phyloP scores from a whole-genome alignment of 2,113 vertebrate species.

The Pangasianodon gigas region DNA sequence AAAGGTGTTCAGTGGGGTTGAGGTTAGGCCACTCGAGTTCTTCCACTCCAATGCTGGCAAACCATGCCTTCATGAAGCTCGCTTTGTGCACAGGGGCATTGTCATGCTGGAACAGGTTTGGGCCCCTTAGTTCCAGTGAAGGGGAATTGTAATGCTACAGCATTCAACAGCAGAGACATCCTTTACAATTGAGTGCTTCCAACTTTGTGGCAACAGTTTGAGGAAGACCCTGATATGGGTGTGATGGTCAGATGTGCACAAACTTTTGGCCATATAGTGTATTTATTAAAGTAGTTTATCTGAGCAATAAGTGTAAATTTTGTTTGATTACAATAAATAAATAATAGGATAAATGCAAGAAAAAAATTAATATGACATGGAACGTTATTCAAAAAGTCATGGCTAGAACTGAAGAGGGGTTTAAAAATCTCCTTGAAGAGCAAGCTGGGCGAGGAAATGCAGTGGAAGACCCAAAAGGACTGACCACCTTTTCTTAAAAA shows the following conservation, averaged over 20 bases:
- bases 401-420: neutral
- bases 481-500: neutral
- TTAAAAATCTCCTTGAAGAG: neutral
- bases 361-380: neutral
- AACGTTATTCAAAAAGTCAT: neutral
- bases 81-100: too few species aligned
- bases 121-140: neutral
- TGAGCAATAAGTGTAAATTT: neutral
- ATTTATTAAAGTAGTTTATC: neutral
- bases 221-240: neutral
- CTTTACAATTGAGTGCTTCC: neutral
- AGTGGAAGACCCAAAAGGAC: neutral
- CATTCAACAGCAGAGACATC: neutral
- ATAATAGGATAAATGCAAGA: neutral
- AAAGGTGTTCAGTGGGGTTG: neutral
- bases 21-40: neutral
- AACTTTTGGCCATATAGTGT: neutral
- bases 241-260: neutral
- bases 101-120: neutral
- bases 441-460: neutral
- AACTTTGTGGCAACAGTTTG: neutral
- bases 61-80: neutral
- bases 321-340: neutral
- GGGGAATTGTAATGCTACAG: neutral
- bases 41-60: neutral